Base-by-base conservation (phyloP, 2,888 invertebrate genomes). In the Therioaphis trifolii region DNA sequence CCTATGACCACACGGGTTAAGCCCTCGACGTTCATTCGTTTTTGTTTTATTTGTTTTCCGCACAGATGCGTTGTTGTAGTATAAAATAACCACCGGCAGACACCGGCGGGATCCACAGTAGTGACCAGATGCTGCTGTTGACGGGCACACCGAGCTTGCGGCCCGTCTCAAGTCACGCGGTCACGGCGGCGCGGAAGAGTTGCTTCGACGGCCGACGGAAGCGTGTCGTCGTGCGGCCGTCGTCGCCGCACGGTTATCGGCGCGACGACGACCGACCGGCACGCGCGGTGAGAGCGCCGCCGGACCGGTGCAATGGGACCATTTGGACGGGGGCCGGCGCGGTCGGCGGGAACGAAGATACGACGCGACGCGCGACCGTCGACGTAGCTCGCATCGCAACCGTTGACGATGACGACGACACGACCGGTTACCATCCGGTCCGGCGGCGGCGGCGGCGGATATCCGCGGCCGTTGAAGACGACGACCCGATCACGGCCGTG, bases 41-140 rank as follows among this genome's bases (percentile, higher is more conserved):
- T 66, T 49, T 58, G 55, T 24, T 58, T 27, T 75, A 21, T 78
- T 52, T 77, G 63, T 78, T 78, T 78, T 14, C 40, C 55, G 40
- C 27, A 52, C 78, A 78, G 78, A 68, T 68, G 27, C 66, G 55
- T n/a, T 14, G 74, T 66, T 46, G 35, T 49, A 49, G 49, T 7
- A 52, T 3, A 78, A 35, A 46, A 35, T 24, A 68, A 29, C 4
- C 18, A 21, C 29, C 29, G 49, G 49, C 12, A 14, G 7, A 63
- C 2, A 66, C n/a, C 35, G 75, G 9, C 40, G 14, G 75, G 4
- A 4, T 9, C 52, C 40, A n/a, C n/a, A n/a, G 4, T 35, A 7
- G 24, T 35, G 27, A 21, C 61, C 55, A 58, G 58, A 61, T 46
- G 71, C 21, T 29, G 71, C 21, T 18, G 55, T 27, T 55, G 24